Evolutionary conservation across 2,113 vertebrate species (phyloP).

Genomic region (Laticauda laticaudata): DNA sequence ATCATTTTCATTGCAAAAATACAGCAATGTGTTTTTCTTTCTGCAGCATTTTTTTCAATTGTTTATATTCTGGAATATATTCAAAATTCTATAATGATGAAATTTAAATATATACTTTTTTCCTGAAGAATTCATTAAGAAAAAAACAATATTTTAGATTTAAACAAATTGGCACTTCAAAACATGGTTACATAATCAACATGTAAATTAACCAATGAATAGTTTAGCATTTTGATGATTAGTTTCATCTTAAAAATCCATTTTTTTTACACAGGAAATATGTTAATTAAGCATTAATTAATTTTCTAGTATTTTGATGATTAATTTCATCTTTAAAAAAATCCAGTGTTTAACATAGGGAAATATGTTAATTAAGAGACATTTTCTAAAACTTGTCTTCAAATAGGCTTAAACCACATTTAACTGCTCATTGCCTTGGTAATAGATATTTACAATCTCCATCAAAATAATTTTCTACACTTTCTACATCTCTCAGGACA

Average conservation of each 20-base stretch:
- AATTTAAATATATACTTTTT: background rate
- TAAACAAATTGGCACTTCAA: constrained; percentile 22
- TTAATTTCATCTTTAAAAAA: too few species aligned
- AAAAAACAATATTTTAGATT: background rate
- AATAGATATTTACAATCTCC: background rate
- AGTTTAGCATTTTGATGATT: constrained; percentile 19
- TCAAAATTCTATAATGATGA: background rate
- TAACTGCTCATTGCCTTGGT: background rate
- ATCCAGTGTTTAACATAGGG: too few species aligned
- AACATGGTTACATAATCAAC: background rate
- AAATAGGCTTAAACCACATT: background rate
- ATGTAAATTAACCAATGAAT: constrained; percentile 16
- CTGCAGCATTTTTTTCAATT: background rate
- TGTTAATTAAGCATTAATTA: background rate
- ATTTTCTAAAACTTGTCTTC: background rate
- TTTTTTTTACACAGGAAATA: constrained; percentile 18
- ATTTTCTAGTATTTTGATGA: too few species aligned
- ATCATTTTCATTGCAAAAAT: background rate
- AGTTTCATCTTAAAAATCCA: background rate
- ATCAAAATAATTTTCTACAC: background rate
- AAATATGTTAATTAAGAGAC: background rate
- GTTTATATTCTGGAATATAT: background rate
- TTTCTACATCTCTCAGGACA: background rate
- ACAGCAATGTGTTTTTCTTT: background rate
- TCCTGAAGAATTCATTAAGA: constrained; percentile 5